Evolutionary conservation across 2,797 vertebrate species (phyloP).

Genomic region (Pygocentrus nattereri): DNA sequence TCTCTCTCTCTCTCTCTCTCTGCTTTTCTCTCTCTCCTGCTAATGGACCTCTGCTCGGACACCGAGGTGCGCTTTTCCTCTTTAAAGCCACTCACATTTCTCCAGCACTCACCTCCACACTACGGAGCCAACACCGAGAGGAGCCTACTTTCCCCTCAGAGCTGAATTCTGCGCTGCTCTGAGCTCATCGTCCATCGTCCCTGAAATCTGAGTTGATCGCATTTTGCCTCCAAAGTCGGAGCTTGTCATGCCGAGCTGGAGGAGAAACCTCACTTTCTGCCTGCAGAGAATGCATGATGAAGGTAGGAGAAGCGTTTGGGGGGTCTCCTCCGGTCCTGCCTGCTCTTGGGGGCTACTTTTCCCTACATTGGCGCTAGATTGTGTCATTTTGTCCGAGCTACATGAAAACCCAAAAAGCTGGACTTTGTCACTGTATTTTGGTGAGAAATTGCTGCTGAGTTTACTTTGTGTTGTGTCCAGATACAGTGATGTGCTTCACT

Average conservation of each 20-base stretch:
- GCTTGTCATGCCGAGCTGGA: constrained; percentile 88
- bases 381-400: too few relatives aligned
- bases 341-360: neutral
- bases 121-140: neutral
- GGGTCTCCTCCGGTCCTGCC: neutral
- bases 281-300: constrained; percentile 93
- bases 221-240: neutral
- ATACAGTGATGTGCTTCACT: neutral
- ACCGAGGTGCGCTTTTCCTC: too few relatives aligned
- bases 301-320: constrained; percentile 78
- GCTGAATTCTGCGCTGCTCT: neutral
- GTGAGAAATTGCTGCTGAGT: too few relatives aligned
- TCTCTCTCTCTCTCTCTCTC: neutral
- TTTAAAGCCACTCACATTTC: too few relatives aligned
- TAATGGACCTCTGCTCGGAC: too few relatives aligned
- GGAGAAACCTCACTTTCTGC: constrained; percentile 91
- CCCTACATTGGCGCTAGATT: neutral
- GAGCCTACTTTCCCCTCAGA: neutral
- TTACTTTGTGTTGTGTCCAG: neutral
- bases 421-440: too few relatives aligned
- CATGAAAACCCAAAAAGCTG: too few relatives aligned
- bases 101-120: too few relatives aligned
- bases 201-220: neutral
- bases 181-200: neutral
- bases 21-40: neutral